These are phyloP conservation scores for Hyles vespertilio DNA, from an alignment of 1,140 invertebrate genomes.

Conservation along the genomic window DNA sequence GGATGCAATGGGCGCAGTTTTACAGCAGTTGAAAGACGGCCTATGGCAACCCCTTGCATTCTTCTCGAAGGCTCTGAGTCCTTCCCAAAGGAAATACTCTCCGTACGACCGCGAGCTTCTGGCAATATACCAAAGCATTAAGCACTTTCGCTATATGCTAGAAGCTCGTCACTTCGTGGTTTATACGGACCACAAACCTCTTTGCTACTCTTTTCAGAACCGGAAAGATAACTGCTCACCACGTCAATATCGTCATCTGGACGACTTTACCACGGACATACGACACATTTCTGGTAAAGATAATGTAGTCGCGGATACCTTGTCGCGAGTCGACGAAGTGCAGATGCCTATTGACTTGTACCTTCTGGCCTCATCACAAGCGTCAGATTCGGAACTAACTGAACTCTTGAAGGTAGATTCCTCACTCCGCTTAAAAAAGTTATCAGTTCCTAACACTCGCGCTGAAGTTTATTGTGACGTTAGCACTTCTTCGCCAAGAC, in stretches of 20 bases:
- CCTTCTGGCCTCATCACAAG: conserved; percentile 2
- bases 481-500: conserved; percentile 3
- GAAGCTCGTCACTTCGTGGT: conserved; percentile 10
- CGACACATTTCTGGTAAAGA: conserved; percentile 14
- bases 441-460: not conserved
- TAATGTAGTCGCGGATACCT: conserved; percentile 14
- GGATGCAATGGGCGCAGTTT: too few relatives aligned
- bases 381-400: conserved; percentile 8
- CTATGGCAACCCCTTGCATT: too few relatives aligned
- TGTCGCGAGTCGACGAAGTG: conserved; percentile 13
- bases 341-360: not conserved
- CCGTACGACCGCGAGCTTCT: conserved; percentile 17
- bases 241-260: conserved; percentile 13
- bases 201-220: conserved; percentile 6
- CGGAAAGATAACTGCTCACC: conserved; percentile 10
- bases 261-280: conserved; percentile 18
- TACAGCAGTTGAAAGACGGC: too few relatives aligned
- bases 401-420: not conserved
- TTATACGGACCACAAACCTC: conserved; percentile 18
- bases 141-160: conserved; percentile 15
- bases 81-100: conserved; percentile 12
- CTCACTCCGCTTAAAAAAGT: not conserved
- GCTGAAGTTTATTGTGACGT: conserved; percentile 9
- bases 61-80: conserved; percentile 10
- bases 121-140: conserved; percentile 3